Evolutionary conservation across 1,140 invertebrate genomes (phyloP), one percentile per base, ranked within the genome.

Genomic region (Pachypsylla venusta): DNA sequence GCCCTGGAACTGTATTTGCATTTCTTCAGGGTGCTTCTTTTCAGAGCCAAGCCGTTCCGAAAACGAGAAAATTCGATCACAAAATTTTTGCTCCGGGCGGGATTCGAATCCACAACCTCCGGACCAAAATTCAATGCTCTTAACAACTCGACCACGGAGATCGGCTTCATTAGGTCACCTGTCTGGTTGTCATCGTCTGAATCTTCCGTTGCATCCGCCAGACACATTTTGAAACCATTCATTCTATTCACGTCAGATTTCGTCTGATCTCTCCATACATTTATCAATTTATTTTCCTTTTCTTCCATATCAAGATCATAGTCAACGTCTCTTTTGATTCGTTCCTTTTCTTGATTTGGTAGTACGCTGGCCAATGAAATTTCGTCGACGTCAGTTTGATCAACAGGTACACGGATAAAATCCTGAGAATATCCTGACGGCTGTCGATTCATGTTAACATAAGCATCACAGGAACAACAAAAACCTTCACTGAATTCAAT

Each of bases 391-490:
- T 7, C 30, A 10, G 30, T 22, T 10, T n/a, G 4, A 22, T 48
- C 42, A n/a, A 48, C 7, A 19, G 42, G 42, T 3, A 48, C n/a
- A 48, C 22, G 42, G 5, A 48, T 48, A n/a, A 10, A 48, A 5
- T 48, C 42, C n/a, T 5, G 42, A n/a, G 42, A 48, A 22, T 19
- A 48, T n/a, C 22, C 42, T 10, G 42, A 40, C n/a, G 64, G 64
- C 63, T 71, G 65, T 55, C 67, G 56, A 25, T 58, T n/a, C 35
- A 35, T 53, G 56, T 70, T 70, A 25, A 65, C 63, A 39, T 62
- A 54, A n/a, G 65, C 54, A 28, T 70, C 66, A 62, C 74, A 75
- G 28, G 73, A 73, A 63, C 74, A 76, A 63, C 74, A 76, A 64
- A 75, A 76, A 7, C 75, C 75, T 68, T 68, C 42, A n/a, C 42